Conservation (phyloP, 2,888 invertebrate species). For the Biston stratarius region DNA sequence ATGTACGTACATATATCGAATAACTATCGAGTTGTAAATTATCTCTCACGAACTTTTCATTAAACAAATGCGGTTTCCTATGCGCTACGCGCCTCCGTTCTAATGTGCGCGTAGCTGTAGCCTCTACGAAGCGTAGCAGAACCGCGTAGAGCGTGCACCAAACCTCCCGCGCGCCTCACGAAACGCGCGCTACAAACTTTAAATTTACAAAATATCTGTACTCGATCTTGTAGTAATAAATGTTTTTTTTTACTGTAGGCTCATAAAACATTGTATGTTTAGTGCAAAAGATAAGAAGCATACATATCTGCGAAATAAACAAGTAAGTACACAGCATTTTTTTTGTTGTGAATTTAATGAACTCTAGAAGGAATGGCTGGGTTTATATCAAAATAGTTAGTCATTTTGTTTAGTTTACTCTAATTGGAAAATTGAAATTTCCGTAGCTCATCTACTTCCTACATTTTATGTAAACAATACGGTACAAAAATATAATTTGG, state of each 20-base stretch:
- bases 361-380: neutral
- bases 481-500: too few relatives aligned
- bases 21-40: too few relatives aligned
- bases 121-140: slow-evolving; percentile 43
- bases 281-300: neutral
- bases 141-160: slow-evolving; percentile 47
- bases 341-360: neutral
- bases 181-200: slow-evolving; percentile 14
- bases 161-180: slow-evolving; percentile 41
- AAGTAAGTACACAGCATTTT: neutral
- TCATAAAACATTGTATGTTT: neutral
- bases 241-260: slow-evolving; percentile 2
- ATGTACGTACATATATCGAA: too few relatives aligned
- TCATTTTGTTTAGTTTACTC: slow-evolving; percentile 10
- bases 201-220: neutral
- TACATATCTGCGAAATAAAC: neutral
- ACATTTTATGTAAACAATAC: too few relatives aligned
- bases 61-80: neutral
- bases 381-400: neutral
- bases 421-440: neutral
- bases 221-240: neutral
- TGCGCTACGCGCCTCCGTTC: neutral
- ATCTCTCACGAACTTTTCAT: too few relatives aligned
- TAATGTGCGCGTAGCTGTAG: neutral
- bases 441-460: too few relatives aligned